Percentiles rank a stretch among this genome's conserved stretches.
Conservation (phyloP, 2,113 vertebrate species). For the Microcebus murinus region DNA sequence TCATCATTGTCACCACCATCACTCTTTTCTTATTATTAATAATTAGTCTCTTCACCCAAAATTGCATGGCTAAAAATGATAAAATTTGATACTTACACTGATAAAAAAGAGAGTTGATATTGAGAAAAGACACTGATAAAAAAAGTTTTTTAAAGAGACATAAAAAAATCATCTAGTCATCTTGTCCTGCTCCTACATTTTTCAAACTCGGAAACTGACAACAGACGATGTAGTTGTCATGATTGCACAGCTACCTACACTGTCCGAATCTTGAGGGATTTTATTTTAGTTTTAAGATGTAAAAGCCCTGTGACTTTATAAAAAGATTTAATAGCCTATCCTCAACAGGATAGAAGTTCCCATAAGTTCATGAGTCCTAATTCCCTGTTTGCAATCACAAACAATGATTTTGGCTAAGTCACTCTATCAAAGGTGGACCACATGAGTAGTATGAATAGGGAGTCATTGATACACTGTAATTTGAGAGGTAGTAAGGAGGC, state of each 20-base stretch:
- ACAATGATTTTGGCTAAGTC: not conserved
- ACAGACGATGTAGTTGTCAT: not conserved
- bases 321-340: not conserved
- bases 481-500: not conserved
- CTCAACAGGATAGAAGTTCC: not conserved
- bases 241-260: not conserved
- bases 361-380: not conserved
- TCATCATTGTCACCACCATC: not conserved
- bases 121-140: not conserved
- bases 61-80: not conserved
- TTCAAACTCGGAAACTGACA: not conserved
- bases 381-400: not conserved
- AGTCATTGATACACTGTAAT: not conserved
- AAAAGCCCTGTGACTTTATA: not conserved
- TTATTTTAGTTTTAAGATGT: not conserved
- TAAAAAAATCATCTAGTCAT: not conserved
- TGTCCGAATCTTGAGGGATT: not conserved
- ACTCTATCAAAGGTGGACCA: not conserved
- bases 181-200: not conserved
- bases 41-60: not conserved
- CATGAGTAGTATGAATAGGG: not conserved
- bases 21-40: not conserved
- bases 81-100: not conserved
- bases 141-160: not conserved
- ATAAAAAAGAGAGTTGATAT: not conserved